Base-by-base conservation (phyloP, 2,888 invertebrate species). In the Cryptophagus acutangulus region DNA sequence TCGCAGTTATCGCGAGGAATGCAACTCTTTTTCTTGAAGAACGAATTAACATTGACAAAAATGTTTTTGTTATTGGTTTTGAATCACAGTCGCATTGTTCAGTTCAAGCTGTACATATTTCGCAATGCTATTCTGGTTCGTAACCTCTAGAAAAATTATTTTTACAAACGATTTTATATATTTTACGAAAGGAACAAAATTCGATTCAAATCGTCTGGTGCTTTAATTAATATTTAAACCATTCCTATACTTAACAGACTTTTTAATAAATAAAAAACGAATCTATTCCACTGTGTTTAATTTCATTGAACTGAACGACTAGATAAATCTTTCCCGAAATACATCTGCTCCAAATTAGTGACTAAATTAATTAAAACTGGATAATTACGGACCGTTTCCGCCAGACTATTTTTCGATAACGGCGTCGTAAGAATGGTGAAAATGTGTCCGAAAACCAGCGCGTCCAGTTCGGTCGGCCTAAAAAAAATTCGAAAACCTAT, bases 391-490 rank as follows among this genome's bases (percentile, higher is more conserved):
- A 96, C 82, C 3, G 84, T 84, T 41, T 85, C 81, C 0, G 89
- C 89, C 36, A 97, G 74, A 46, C 79, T 77, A 50, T 84, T 82
- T 61, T 86, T 86, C 0, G 93, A 91, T 26, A 96, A 72, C 2
- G 86, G 80, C 3, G 92, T 94, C 4, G 95, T 95, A 43, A 96
- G 74, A 52, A 97, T 84, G 0, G 92, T 88, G 71, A 87, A 97
- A n/a, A 97, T 77, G 71, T 97, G 97, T 0, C 96, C 97, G 74
- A 95, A 99, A 0, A 93, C 89, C 20, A 97, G 71, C 1, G 96
- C 96, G 71, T 99, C 97, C 47, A 96, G 72, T 70, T 97, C 96
- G 17, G 93, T 93, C 1, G 95, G 94, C 38, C 89, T 89, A 74
- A 53, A 74, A 70, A 57, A 46, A 45, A 15, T n/a, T n/a, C n/a